These are phyloP conservation scores for Drosophila ohnishii DNA, from an alignment of 1,140 invertebrate species.

Conservation along the genomic window DNA sequence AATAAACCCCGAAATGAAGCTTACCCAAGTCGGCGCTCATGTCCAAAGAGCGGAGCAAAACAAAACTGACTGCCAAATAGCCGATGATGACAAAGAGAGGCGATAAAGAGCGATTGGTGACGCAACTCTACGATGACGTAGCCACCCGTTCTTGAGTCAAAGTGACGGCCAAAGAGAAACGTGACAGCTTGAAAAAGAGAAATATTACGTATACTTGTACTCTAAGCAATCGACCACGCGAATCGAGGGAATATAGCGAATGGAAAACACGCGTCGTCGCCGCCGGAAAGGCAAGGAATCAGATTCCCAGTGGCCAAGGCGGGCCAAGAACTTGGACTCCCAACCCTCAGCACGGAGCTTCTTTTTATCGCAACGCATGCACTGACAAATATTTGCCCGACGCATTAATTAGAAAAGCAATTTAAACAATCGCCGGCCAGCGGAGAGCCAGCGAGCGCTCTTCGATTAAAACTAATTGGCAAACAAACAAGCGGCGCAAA, in stretches of 20 bases:
- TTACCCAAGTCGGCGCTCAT: slow-evolving; percentile 49
- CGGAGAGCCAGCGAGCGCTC: slow-evolving; percentile 31
- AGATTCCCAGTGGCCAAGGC: slow-evolving; percentile 3
- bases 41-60: slow-evolving; percentile 27
- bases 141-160: slow-evolving; percentile 10
- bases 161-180: slow-evolving; percentile 34
- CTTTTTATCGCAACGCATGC: slow-evolving; percentile 46
- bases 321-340: slow-evolving; percentile 11
- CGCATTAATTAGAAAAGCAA: slow-evolving; percentile 73
- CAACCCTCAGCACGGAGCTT: slow-evolving; percentile 13
- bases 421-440: slow-evolving; percentile 56
- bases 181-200: slow-evolving; percentile 5
- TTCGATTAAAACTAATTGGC: slow-evolving; percentile 77
- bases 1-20: background rate
- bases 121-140: slow-evolving; percentile 32
- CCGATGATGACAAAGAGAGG: slow-evolving; percentile 7
- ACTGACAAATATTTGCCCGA: slow-evolving; percentile 50
- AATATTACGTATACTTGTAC: background rate
- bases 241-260: background rate
- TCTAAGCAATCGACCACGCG: slow-evolving; percentile 14
- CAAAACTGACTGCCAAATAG: background rate
- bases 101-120: slow-evolving; percentile 23
- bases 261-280: slow-evolving; percentile 19
- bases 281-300: slow-evolving; percentile 9
- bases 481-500: slow-evolving; percentile 52